Evolutionary conservation across 2,113 vertebrate genomes (phyloP).

Genomic region (Opisthocomus hoazin): DNA sequence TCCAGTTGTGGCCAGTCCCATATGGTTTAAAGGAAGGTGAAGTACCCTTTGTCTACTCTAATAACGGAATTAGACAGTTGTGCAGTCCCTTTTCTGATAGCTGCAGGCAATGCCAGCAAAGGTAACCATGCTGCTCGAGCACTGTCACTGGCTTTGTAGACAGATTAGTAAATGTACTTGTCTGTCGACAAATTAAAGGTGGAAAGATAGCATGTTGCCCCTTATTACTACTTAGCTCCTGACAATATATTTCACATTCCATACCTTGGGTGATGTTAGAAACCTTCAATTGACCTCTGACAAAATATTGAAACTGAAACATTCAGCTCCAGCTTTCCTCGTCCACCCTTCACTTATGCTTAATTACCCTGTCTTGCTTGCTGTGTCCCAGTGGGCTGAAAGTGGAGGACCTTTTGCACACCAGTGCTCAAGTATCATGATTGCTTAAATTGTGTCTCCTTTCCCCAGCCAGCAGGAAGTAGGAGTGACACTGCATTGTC

Average conservation of each 20-base stretch:
- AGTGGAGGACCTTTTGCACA: background rate
- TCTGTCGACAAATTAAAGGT: background rate
- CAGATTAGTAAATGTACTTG: background rate
- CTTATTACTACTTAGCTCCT: background rate
- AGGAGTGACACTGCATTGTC: background rate
- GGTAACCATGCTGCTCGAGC: background rate
- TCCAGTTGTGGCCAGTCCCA: background rate
- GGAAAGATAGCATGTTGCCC: background rate
- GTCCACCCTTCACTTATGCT: background rate
- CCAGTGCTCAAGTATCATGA: background rate
- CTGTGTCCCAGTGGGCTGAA: background rate
- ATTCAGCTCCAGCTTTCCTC: background rate
- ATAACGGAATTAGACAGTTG: background rate
- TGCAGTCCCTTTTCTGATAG: background rate
- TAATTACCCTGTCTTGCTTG: background rate
- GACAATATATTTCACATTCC: background rate
- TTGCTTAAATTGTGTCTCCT: background rate
- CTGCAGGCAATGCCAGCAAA: background rate
- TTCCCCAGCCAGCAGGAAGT: background rate
- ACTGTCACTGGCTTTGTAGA: background rate
- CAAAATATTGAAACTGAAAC: background rate
- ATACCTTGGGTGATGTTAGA: background rate
- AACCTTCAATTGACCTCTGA: conserved; percentile 21
- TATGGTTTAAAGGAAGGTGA: background rate
- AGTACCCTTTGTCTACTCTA: background rate